Evolutionary conservation across 2,888 invertebrate genomes (phyloP), one percentile per base, ranked within the genome.

Genomic region (Caenorhabditis plicata): DNA sequence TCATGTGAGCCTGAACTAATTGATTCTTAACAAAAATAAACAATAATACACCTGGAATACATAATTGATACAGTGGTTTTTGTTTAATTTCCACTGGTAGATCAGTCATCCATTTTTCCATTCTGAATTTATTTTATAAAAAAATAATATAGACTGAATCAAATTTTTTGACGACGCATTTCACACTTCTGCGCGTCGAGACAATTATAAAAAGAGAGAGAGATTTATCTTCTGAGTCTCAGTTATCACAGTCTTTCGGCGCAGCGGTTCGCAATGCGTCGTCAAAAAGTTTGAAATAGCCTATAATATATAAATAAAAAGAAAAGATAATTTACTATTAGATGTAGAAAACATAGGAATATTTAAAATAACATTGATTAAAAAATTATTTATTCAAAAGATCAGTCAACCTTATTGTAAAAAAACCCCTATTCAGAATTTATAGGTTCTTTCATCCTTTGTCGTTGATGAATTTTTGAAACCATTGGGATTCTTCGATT

Each of bases 101-200:
- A n/a, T 46, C 38, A 31, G 43, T 45, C 71, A 71, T 71, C 71
- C 71, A 71, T 8, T 62, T 57, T 9, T 55, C 36, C 61, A 67
- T 50, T n/a, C 20, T 29, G 29, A 26, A 50, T 22, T 13, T 39
- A n/a, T n/a, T n/a, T n/a, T n/a, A n/a, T n/a, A n/a, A n/a, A n/a
- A n/a, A n/a, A n/a, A n/a, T n/a, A n/a, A n/a, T n/a, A n/a, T n/a
- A n/a, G n/a, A n/a, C n/a, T n/a, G n/a, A n/a, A n/a, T 22, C 19
- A 22, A 23, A 19, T 4, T 29, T 8, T 43, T 29, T 13, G 11
- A 22, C 40, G 25, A 19, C n/a, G n/a, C n/a, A n/a, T n/a, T n/a
- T n/a, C n/a, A n/a, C n/a, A n/a, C n/a, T n/a, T n/a, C n/a, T n/a
- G n/a, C n/a, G n/a, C n/a, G n/a, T n/a, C n/a, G n/a, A n/a, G n/a